A percentile compares a stretch with the other conserved stretches of the same genome.
Evolutionary conservation across 2,113 vertebrate genomes (phyloP).

Genomic region (Micronisus gabar): DNA sequence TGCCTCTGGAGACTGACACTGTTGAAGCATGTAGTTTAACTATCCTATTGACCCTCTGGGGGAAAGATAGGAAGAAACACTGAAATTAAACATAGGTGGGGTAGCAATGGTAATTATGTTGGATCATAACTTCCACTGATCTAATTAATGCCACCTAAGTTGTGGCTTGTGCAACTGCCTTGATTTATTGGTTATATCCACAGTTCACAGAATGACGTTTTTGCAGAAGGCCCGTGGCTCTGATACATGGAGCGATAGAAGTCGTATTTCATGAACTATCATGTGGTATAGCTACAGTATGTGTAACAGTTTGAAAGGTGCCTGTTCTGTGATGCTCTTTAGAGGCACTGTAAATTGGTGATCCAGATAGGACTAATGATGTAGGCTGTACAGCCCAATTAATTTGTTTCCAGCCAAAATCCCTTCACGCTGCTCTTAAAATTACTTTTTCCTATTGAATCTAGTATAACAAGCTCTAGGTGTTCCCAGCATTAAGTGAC

Average conservation of each 20-base stretch:
- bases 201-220: not conserved
- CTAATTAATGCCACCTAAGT: constrained; percentile 65
- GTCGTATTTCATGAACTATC: constrained; percentile 6
- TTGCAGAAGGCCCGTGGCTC: constrained; percentile 19
- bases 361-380: constrained; percentile 34
- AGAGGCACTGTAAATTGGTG: not conserved
- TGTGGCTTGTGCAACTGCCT: constrained; percentile 60
- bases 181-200: constrained; percentile 67
- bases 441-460: not conserved
- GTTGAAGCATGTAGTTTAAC: constrained; percentile 24
- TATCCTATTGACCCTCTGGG: constrained; percentile 41
- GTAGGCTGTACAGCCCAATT: constrained; percentile 12
- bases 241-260: not conserved
- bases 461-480: constrained; percentile 39
- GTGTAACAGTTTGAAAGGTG: not conserved
- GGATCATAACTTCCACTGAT: constrained; percentile 58
- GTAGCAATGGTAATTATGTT: constrained; percentile 40
- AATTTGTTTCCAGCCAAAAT: constrained; percentile 55
- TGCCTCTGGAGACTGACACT: constrained; percentile 27
- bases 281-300: not conserved
- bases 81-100: constrained; percentile 56
- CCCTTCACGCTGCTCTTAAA: constrained; percentile 31
- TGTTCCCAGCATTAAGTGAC: constrained; percentile 56
- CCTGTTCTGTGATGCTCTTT: constrained; percentile 25
- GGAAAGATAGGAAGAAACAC: constrained; percentile 49